phyloP scores from a whole-genome alignment of 2,113 vertebrate genomes.

The Ranitomeya variabilis region DNA sequence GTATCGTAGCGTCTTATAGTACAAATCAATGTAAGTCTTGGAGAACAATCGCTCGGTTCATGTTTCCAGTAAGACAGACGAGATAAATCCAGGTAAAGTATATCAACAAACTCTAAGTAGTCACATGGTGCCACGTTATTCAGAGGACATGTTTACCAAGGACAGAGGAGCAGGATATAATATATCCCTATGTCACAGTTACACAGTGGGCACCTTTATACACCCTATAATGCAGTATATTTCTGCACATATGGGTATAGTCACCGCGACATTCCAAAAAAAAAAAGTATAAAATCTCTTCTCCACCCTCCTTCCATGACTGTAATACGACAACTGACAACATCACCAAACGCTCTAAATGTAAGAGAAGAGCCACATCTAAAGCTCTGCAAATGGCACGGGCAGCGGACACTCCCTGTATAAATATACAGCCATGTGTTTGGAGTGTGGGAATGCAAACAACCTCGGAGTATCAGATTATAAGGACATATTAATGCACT shows the following conservation, averaged over 20 bases:
- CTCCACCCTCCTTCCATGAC: background rate
- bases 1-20: background rate
- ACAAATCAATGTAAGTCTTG: background rate
- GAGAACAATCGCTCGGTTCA: background rate
- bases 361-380: constrained; percentile 21
- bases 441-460: constrained; percentile 27
- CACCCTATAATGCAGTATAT: no score
- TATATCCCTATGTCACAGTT: background rate
- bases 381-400: constrained; percentile 3
- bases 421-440: constrained; percentile 16
- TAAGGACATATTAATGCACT: background rate
- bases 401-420: constrained; percentile 31
- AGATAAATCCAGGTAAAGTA: background rate
- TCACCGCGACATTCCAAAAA: background rate
- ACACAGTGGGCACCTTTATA: background rate
- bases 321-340: no score
- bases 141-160: background rate
- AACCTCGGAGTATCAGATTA: background rate
- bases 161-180: background rate
- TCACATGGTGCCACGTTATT: background rate
- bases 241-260: background rate
- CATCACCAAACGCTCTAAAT: background rate
- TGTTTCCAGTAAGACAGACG: background rate
- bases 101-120: background rate
- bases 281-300: background rate